Evolutionary conservation across 2,888 invertebrate genomes (phyloP), one percentile per base, ranked within the genome.

Genomic region (Lottia gigantea): DNA sequence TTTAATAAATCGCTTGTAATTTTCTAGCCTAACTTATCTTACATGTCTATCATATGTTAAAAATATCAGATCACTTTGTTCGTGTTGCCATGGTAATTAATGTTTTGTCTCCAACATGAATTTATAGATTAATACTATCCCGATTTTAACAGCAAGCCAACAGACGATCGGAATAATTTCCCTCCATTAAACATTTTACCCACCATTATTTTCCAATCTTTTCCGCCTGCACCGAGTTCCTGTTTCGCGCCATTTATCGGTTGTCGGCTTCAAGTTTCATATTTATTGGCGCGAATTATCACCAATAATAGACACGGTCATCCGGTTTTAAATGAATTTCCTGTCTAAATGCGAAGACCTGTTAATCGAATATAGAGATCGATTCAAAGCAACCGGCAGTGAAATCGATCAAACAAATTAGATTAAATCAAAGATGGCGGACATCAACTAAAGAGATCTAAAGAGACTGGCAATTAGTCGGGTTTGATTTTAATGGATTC

Each of bases 221-320:
- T 55, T 23, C 55, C 55, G 55, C 19, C 55, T 55, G 55, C 55
- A 55, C 23, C 55, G 12, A 55, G 55, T 55, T 55, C 55, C 55
- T 55, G 55, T 55, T 55, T 55, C 19, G 55, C 55, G 55, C 55
- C 55, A 55, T 55, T 55, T 55, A 55, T 23, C 14, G 19, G 55
- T 55, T 19, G 55, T 55, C 23, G 55, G 55, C 23, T 55, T 55
- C 55, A 55, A 23, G 55, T 55, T 55, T 55, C 55, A 55, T 55
- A 55, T 55, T 55, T 55, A 55, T 55, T 55, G 55, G 55, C 55
- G 55, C 55, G 55, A 55, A 55, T 55, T 55, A 55, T 55, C 55
- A 55, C 55, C 55, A 55, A 23, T 19, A 55, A 55, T 19, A 55
- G 55, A 55, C 55, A 55, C 55, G 55, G 55, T 55, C 55, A 55